Conservation (phyloP, 2,797 vertebrate species). For the Eidolon dupreanum region DNA sequence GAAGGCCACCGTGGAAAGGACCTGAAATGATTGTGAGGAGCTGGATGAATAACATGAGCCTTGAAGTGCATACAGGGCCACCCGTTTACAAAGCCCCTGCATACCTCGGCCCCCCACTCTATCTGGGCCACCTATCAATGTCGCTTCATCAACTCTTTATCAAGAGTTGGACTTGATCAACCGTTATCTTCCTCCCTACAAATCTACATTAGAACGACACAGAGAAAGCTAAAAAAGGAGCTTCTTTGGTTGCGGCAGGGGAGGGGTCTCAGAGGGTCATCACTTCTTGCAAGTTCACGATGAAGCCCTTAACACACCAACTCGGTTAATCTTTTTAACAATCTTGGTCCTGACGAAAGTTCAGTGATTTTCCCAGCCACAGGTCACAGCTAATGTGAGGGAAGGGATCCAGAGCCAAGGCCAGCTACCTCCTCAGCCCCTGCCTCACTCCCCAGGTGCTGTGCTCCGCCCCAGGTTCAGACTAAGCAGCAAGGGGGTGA, state of each 20-base stretch:
- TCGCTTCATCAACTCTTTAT: not conserved
- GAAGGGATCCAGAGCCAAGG: not conserved
- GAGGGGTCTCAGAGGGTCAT: not conserved
- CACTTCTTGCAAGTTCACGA: too few species aligned
- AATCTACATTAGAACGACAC: not conserved
- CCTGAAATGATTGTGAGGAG: not conserved
- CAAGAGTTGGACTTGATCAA: not conserved
- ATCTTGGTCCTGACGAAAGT: not conserved
- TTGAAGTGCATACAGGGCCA: fast-evolving
- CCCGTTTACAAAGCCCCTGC: not conserved
- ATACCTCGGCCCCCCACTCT: not conserved
- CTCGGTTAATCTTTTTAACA: not conserved
- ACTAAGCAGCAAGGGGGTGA: not conserved
- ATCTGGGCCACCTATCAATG: not conserved
- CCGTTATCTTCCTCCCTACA: fast-evolving
- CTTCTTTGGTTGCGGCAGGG: not conserved
- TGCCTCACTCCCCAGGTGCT: not conserved
- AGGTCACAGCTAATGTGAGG: too few species aligned
- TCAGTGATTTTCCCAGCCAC: not conserved
- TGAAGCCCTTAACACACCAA: not conserved
- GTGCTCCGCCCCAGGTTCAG: not conserved
- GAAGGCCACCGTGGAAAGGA: not conserved
- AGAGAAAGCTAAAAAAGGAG: not conserved
- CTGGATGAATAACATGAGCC: too few species aligned
- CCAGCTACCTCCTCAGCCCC: not conserved